Base-by-base conservation (phyloP, 2,113 vertebrate genomes). In the Callopanchax toddi region DNA sequence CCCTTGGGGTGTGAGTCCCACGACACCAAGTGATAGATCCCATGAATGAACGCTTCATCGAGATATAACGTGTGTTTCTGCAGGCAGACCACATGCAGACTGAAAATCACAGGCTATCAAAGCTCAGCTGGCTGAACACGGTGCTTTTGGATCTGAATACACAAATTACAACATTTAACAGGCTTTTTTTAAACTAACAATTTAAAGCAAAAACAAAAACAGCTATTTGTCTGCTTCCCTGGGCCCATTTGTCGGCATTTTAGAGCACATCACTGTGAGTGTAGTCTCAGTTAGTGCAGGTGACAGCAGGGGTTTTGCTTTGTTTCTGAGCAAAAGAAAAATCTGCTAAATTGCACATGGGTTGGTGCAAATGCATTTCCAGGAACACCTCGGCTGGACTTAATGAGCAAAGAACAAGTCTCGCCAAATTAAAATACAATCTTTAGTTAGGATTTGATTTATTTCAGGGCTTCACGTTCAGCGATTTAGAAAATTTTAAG, bases 281-380 rank as follows among this genome's bases (percentile, higher is more conserved):
- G 44, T 16, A 18, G 53, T 17, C 44, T 40, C 22, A 52, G 64
- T 74, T 52, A 56, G 49, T 54, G 52, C 44, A 45, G 49, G 26
- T 56, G 54, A 63, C 60, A 63, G 52, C 40, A 37, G 26, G 29
- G 26, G 32, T 46, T 21, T 56, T 1, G 4, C 16, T 77, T 60
- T 68, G 61, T 64, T 67, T 84, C 71, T 6, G 34, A 58, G 25
- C n/a, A 60, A 57, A 29, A 61, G 53, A 34, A 59, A 77, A 68
- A 63, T 54, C 55, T 78, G n/a, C 52, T 29, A 49, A 62, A 73
- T 6, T 23, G 54, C 63, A 60, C 44, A 58, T 36, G 26, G 42
- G 61, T 78, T 6, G 29, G 29, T n/a, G n/a, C n/a, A n/a, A n/a
- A n/a, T n/a, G n/a, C n/a, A n/a, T n/a, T n/a, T n/a, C n/a, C n/a